Evolutionary conservation across 1,140 invertebrate species (phyloP).

Genomic region (Papilio polytes): DNA sequence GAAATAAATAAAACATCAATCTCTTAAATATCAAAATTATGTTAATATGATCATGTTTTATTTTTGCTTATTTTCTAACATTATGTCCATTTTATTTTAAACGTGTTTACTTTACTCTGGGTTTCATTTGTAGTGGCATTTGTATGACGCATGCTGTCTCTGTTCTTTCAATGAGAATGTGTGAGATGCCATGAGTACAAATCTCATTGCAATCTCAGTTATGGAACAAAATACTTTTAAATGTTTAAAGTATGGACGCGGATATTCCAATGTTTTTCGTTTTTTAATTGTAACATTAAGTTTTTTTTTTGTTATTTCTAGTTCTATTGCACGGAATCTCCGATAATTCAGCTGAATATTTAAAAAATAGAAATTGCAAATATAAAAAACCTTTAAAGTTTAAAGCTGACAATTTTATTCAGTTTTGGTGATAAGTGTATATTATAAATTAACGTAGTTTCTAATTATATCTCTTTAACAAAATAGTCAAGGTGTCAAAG

Average conservation of each 20-base stretch:
- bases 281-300: conserved; percentile 18
- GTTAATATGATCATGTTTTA: neutral
- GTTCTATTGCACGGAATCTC: conserved; percentile 13
- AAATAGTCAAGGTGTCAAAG: neutral
- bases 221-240: neutral
- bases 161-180: no score
- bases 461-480: neutral
- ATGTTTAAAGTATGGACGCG: neutral
- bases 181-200: no score
- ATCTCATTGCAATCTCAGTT: neutral
- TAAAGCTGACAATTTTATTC: neutral
- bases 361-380: neutral
- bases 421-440: neutral
- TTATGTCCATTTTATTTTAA: neutral
- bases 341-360: neutral
- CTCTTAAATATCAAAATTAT: no score
- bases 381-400: no score
- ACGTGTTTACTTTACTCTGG: neutral
- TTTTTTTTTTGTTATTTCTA: conserved; percentile 22
- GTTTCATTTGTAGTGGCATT: no score
- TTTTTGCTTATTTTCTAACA: neutral
- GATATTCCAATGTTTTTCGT: conserved; percentile 20
- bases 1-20: neutral
- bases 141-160: no score
- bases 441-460: neutral